These are phyloP conservation scores for Phasianus colchicus DNA, from an alignment of 2,113 vertebrate species.

Conservation along the genomic window DNA sequence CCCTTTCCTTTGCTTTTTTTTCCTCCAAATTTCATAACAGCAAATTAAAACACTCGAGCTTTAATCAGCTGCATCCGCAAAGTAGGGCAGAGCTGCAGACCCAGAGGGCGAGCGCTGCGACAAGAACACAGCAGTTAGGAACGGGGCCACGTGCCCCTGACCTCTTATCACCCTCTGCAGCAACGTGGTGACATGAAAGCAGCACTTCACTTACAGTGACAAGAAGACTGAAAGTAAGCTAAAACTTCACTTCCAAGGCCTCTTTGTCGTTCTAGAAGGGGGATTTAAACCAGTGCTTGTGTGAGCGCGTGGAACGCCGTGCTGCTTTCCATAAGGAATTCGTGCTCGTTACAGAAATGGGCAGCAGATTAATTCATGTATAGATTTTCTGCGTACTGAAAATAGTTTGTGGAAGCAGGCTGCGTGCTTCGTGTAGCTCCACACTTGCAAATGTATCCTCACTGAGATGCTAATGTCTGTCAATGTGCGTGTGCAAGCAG, in stretches of 20 bases:
- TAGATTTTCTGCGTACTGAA: constrained; percentile 6
- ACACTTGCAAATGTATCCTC: constrained; percentile 57
- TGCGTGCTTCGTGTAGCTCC: constrained; percentile 30
- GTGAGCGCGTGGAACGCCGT: constrained; percentile 1
- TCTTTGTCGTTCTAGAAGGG: constrained; percentile 12
- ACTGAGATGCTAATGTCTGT: constrained; percentile 49
- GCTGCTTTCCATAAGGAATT: constrained; percentile 56
- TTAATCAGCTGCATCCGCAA: neutral
- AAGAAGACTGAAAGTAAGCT: neutral
- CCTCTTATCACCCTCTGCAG: neutral
- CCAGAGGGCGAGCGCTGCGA: neutral
- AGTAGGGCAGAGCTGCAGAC: neutral
- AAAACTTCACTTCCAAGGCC: constrained; percentile 42
- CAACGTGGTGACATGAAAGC: neutral
- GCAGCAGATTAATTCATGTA: constrained; percentile 14
- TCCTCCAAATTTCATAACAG: neutral
- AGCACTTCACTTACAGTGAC: neutral
- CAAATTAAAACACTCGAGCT: neutral
- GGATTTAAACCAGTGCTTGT: neutral
- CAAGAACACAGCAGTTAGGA: neutral
- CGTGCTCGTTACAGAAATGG: neutral
- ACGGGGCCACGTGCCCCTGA: neutral
- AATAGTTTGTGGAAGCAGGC: constrained; percentile 44
- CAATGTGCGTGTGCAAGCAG: constrained; percentile 24
- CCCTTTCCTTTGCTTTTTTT: neutral